These are phyloP conservation scores for Platerodrilus igneus DNA, from an alignment of 2,888 invertebrate species.

Conservation along the genomic window DNA sequence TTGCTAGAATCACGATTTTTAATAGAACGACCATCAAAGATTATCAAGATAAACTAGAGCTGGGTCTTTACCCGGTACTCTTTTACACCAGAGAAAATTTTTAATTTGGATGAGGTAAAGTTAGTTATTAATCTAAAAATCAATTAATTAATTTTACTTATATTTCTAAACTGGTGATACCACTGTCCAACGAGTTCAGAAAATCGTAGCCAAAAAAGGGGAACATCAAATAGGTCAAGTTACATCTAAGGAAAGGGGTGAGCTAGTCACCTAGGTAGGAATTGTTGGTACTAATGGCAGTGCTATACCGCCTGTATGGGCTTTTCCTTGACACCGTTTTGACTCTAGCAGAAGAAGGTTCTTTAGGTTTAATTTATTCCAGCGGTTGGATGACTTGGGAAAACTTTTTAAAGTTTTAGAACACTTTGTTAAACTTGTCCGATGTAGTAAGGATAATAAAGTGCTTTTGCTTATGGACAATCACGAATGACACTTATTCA, in stretches of 20 bases:
- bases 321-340: no score
- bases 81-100: conserved; percentile 12
- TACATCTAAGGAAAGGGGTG: conserved; percentile 19
- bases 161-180: conserved; percentile 1
- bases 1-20: conserved; percentile 20
- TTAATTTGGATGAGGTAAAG: conserved; percentile 12
- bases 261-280: conserved; percentile 19
- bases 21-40: conserved; percentile 18
- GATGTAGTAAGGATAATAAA: conserved; percentile 28
- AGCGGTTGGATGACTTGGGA: conserved; percentile 36
- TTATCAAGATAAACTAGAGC: conserved; percentile 14
- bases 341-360: conserved; percentile 12
- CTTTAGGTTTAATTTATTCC: conserved; percentile 15
- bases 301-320: conserved; percentile 18
- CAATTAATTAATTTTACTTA: no score
- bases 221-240: conserved; percentile 26
- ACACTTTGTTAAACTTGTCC: conserved; percentile 36
- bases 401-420: conserved; percentile 35
- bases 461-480: conserved; percentile 36
- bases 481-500: conserved; percentile 32
- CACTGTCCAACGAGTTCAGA: conserved; percentile 22
- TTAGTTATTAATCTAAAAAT: no score
- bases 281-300: conserved; percentile 13
- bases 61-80: conserved; percentile 12
- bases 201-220: conserved; percentile 24